Base-by-base conservation (phyloP, 1,140 invertebrate species). In the Maniola jurtina region DNA sequence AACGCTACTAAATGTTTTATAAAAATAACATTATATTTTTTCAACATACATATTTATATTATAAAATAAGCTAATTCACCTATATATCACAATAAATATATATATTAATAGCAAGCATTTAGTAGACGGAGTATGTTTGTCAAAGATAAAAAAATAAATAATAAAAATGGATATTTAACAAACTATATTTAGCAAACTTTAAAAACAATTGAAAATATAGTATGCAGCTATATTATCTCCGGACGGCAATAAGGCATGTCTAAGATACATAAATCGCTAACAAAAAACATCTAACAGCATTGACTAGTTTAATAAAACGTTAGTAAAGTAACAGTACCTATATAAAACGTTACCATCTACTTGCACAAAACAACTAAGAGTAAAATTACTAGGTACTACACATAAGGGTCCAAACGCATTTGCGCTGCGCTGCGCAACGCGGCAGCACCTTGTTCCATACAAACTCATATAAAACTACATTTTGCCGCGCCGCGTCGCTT, bases 71-170 rank as follows among this genome's bases (percentile, higher is more conserved):
- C 45, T 38, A 14, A 48, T 10, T 48, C 42, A 34, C 34, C 16
- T 35, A 15, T 35, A 15, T 61, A 52, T 40, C 47, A 65, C 56
- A 65, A 55, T 36, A 58, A 15, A 68, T 58, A 68, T 42, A 15
- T 25, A 40, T 6, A 40, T 2, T 45, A 45, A 5, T n/a, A 67
- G 66, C 60, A 68, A 62, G 61, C 57, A 69, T 60, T 13, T 14
- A 36, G 63, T 64, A 59, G 67, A 64, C 67, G 67, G 67, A 69
- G 52, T 57, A 38, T 9, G 38, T 68, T 62, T 54, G 57, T 58
- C 64, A 54, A 54, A 33, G 11, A 54, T 59, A 14, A 4, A 63
- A 42, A 38, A 55, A 57, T 47, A 33, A 65, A 60, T 33, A 58
- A 36, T 13, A 35, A 16, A 50, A 48, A 14, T 64, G 13, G 55